Conservation (phyloP, 2,888 invertebrate species). For the Allacma fusca region DNA sequence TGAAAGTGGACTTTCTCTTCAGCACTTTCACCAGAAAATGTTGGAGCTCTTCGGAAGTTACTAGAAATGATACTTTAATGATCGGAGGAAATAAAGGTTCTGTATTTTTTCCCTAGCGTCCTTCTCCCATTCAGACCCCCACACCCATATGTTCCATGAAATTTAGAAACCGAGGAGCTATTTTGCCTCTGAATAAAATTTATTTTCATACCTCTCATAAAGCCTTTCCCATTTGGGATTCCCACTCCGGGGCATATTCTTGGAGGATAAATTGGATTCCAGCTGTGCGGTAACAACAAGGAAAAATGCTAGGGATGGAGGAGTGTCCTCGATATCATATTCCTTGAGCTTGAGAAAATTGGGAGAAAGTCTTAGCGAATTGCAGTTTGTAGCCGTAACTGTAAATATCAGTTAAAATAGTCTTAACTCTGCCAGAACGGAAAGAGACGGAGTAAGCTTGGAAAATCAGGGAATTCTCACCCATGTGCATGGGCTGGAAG, state of each 20-base stretch:
- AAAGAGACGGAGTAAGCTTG: not conserved
- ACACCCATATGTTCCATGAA: too few relatives aligned
- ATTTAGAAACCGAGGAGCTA: not conserved
- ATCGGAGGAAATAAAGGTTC: not conserved
- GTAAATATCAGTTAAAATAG: conserved; percentile 16
- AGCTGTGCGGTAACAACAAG: conserved; percentile 6
- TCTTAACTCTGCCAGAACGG: not conserved
- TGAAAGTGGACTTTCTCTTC: too few relatives aligned
- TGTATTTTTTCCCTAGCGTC: too few relatives aligned
- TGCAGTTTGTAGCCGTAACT: not conserved
- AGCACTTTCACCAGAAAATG: too few relatives aligned
- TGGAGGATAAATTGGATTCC: conserved; percentile 8
- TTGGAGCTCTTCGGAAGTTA: not conserved
- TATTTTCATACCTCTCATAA: not conserved
- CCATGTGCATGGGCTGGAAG: not conserved
- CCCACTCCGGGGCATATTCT: not conserved
- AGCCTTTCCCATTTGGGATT: not conserved
- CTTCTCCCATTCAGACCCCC: too few relatives aligned
- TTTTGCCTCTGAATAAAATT: not conserved
- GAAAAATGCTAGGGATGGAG: not conserved
- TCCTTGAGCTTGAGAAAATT: not conserved
- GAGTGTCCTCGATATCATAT: not conserved
- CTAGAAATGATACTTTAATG: not conserved
- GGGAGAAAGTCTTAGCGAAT: not conserved
- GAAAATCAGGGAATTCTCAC: not conserved